phyloP scores from a whole-genome alignment of 2,797 vertebrate genomes.

The Crax fasciolata region DNA sequence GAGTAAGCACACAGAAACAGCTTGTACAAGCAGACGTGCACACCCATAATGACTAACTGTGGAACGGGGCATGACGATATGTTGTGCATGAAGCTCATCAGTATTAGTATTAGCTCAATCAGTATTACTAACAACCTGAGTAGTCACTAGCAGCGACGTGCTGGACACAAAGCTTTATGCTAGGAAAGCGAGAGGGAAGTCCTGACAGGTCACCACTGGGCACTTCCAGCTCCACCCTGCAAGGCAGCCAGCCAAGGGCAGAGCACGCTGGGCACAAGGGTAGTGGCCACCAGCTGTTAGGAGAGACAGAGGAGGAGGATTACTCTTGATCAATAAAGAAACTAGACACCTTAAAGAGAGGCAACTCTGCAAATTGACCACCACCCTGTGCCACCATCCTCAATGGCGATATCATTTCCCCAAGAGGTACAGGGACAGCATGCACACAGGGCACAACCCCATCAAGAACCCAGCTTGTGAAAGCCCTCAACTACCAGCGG shows the following conservation, averaged over 20 bases:
- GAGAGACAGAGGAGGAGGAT: background rate
- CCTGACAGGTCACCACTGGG: background rate
- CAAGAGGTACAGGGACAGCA: fast-evolving
- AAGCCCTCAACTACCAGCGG: background rate
- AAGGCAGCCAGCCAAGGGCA: background rate
- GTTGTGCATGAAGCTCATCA: background rate
- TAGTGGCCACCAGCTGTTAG: background rate
- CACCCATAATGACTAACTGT: background rate
- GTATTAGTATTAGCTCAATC: too few species aligned
- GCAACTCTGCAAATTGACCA: background rate
- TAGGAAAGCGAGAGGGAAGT: background rate
- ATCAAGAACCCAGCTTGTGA: background rate
- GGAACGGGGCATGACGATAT: background rate
- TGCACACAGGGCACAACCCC: fast-evolving
- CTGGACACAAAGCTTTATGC: fast-evolving
- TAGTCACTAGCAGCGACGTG: background rate
- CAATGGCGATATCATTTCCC: fast-evolving
- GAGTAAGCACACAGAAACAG: background rate
- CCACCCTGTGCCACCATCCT: fast-evolving
- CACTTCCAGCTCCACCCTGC: background rate
- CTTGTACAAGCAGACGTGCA: fast-evolving
- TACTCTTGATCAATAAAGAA: background rate
- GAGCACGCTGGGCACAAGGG: background rate
- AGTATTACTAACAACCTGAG: background rate
- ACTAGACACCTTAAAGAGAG: background rate